Conservation (phyloP, 2,797 vertebrate genomes). For the Zalophus californianus region DNA sequence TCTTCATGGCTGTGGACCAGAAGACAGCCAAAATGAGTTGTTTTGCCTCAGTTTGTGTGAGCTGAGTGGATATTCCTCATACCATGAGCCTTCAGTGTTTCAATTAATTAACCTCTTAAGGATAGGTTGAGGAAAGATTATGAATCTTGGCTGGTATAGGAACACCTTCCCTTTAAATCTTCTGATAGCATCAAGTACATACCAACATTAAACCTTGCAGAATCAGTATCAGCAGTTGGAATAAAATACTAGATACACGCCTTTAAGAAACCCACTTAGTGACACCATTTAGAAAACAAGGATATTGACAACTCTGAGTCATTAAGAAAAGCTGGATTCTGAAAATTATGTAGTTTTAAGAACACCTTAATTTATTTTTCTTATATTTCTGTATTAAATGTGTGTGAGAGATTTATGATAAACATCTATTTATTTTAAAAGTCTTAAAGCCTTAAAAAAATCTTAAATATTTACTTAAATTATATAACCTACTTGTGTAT, state of each 20-base stretch:
- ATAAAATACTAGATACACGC: background rate
- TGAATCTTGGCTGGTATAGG: background rate
- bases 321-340: background rate
- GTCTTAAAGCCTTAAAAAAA: background rate
- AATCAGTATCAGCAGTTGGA: background rate
- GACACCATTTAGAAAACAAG: background rate
- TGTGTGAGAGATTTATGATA: background rate
- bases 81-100: background rate
- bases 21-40: background rate
- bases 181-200: background rate
- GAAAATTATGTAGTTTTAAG: background rate
- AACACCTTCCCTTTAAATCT: background rate
- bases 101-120: background rate
- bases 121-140: background rate
- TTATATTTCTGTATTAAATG: background rate
- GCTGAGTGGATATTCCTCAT: background rate
- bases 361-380: conserved; percentile 30
- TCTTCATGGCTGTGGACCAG: background rate
- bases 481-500: background rate
- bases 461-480: background rate
- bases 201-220: background rate
- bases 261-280: background rate
- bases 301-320: background rate
- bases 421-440: background rate
- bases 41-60: background rate